Percentiles rank a stretch among this genome's conserved stretches.
Conservation (phyloP, 92 coral and sea anemone species). For the Phenganax stokvisi region DNA sequence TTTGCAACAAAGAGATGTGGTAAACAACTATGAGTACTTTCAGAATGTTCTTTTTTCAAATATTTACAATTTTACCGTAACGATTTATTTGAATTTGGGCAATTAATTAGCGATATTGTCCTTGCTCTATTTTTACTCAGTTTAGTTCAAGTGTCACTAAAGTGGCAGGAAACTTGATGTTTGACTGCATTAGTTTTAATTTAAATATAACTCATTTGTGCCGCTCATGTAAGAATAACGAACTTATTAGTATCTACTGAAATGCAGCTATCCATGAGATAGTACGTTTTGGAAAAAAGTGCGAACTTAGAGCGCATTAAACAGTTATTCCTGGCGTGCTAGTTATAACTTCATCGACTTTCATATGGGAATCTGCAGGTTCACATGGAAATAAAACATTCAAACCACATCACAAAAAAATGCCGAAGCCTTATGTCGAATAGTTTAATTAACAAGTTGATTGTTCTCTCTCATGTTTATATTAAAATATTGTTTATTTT, state of each 20-base stretch:
- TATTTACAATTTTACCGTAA: slow-evolving; percentile 1
- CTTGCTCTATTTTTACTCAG: background rate
- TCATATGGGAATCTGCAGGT: too few relatives aligned
- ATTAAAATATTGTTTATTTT: too few relatives aligned
- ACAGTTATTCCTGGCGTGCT: too few relatives aligned
- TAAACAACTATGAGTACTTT: background rate
- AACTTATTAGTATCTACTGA: background rate
- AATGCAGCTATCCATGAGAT: background rate
- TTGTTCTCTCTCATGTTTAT: too few relatives aligned
- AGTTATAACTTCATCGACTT: too few relatives aligned
- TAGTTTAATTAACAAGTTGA: too few relatives aligned
- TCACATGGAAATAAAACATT: too few relatives aligned
- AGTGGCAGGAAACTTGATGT: slow-evolving; percentile 10
- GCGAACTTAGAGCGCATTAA: too few relatives aligned
- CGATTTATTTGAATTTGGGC: slow-evolving; percentile 14
- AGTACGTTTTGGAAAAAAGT: background rate
- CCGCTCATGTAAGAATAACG: background rate
- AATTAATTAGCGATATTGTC: slow-evolving; percentile 17
- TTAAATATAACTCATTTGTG: slow-evolving; percentile 4
- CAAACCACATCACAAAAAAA: too few relatives aligned
- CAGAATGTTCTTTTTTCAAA: slow-evolving; percentile 4
- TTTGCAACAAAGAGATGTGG: background rate
- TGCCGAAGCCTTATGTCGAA: too few relatives aligned
- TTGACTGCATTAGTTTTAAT: background rate
- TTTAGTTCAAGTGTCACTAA: background rate